These are phyloP conservation scores for Papilio polytes DNA, from an alignment of 1,140 invertebrate genomes.

Conservation along the genomic window DNA sequence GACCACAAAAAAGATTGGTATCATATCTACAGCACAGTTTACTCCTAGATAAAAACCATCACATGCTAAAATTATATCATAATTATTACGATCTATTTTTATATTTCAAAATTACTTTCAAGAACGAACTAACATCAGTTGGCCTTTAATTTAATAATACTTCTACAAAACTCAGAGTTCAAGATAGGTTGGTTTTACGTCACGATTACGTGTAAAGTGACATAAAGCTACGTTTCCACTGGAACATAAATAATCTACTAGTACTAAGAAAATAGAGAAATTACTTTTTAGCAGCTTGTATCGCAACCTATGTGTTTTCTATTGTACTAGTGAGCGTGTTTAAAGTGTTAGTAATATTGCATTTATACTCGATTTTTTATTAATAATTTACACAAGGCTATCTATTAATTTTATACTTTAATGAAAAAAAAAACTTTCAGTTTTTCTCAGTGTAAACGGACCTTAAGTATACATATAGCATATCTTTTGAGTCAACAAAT, in stretches of 20 bases:
- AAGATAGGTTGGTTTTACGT: not conserved
- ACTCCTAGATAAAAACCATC: not conserved
- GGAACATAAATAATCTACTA: not conserved
- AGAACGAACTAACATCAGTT: not conserved
- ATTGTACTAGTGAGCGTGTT: no score
- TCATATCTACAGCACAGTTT: not conserved
- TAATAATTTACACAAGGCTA: no score
- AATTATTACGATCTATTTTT: not conserved
- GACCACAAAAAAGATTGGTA: no score
- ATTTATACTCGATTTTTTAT: no score
- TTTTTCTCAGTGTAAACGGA: not conserved
- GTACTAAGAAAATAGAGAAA: not conserved
- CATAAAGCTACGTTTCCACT: not conserved
- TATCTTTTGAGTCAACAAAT: conserved; percentile 7
- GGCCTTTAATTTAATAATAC: not conserved
- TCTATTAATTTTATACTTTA: no score
- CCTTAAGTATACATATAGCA: not conserved
- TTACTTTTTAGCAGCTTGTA: not conserved
- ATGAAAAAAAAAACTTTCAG: not conserved
- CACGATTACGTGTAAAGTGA: not conserved
- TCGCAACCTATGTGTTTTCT: no score
- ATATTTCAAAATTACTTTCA: not conserved
- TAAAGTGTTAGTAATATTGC: no score
- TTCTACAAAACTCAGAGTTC: not conserved
- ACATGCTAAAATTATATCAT: not conserved